Base-by-base conservation (phyloP, 2,113 vertebrate species). In the Cinclus mexicanus region DNA sequence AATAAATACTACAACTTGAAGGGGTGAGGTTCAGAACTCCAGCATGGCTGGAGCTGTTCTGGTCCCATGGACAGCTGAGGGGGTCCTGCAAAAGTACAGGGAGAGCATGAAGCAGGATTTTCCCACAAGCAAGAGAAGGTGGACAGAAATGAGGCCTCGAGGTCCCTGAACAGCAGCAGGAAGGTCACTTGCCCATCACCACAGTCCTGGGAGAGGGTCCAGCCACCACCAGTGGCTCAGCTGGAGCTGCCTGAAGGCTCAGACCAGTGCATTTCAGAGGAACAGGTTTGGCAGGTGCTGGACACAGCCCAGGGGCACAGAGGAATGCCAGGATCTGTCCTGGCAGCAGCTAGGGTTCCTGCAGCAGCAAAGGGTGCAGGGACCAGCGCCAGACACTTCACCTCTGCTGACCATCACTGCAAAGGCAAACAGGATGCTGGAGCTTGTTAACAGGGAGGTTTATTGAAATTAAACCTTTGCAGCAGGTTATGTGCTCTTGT, bases 191-290 rank as follows among this genome's bases (percentile, higher is more conserved):
- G 49, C 41, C 49, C 24, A 11, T 3, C 41, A 26, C 39, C 63
- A 33, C 35, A 5, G 35, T 14, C 14, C 63, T 26, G 24, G 70
- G 24, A 79, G 26, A 63, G 67, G 19, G 14, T 31, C 44, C 69
- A 44, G 59, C 39, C 57, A 6, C 9, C 63, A 35, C 4, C 1
- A 2, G 4, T 5, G 50, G n/a, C 35, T 55, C 1, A 0, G 44
- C 0, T 20, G 53, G 10, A 52, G 67, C 15, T 28, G 46, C 56
- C 64, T 44, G 65, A 52, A 50, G 28, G 55, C 25, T 85, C 70
- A n/a, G 41, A 56, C 15, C 1, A 1, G 7, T 10, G 35, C 0
- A 0, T 16, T n/a, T 33, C 2, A 8, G 50, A 49, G 56, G 26
- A 61, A 39, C 23, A 13, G 35, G 29, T n/a, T 29, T 0, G 0